A percentile compares a stretch with the other conserved stretches of the same genome.
Evolutionary conservation across 2,888 invertebrate species (phyloP).

Genomic region (Temnothorax ravouxi): DNA sequence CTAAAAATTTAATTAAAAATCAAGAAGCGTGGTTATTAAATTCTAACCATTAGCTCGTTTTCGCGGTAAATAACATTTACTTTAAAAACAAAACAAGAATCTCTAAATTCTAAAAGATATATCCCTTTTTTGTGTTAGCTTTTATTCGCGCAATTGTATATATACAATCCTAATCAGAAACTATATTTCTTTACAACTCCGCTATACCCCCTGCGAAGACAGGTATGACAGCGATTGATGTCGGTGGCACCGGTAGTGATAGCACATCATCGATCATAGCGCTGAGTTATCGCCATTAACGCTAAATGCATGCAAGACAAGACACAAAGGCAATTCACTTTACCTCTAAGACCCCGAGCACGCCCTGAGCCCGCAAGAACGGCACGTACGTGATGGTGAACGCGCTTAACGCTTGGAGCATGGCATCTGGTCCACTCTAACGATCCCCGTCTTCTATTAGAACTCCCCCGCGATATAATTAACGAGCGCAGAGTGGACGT

Average conservation of each 20-base stretch:
- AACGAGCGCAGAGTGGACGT: slow-evolving; percentile 61
- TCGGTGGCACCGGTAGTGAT: slow-evolving; percentile 55
- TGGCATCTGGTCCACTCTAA: slow-evolving; percentile 68
- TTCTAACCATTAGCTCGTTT: background rate
- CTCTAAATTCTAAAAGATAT: background rate
- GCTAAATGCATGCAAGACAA: slow-evolving; percentile 76
- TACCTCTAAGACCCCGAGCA: slow-evolving; percentile 67
- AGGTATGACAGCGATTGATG: slow-evolving; percentile 41
- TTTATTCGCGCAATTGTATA: background rate
- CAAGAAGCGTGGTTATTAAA: background rate
- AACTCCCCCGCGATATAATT: slow-evolving; percentile 65
- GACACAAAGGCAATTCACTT: slow-evolving; percentile 77
- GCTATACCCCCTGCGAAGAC: slow-evolving; percentile 19
- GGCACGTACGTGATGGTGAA: slow-evolving; percentile 43
- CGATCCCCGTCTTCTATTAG: slow-evolving; percentile 62
- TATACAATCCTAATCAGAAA: background rate
- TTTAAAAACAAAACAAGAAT: background rate
- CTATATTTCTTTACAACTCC: slow-evolving; percentile 31
- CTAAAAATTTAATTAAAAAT: slow-evolving; percentile 23
- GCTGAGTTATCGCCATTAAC: slow-evolving; percentile 74
- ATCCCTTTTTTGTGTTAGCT: background rate
- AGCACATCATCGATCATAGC: slow-evolving; percentile 67
- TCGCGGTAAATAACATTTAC: background rate
- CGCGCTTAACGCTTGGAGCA: slow-evolving; percentile 60
- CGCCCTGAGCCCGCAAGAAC: slow-evolving; percentile 58